These are phyloP conservation scores for Leuciscus waleckii DNA, from an alignment of 2,797 vertebrate species.

Conservation along the genomic window DNA sequence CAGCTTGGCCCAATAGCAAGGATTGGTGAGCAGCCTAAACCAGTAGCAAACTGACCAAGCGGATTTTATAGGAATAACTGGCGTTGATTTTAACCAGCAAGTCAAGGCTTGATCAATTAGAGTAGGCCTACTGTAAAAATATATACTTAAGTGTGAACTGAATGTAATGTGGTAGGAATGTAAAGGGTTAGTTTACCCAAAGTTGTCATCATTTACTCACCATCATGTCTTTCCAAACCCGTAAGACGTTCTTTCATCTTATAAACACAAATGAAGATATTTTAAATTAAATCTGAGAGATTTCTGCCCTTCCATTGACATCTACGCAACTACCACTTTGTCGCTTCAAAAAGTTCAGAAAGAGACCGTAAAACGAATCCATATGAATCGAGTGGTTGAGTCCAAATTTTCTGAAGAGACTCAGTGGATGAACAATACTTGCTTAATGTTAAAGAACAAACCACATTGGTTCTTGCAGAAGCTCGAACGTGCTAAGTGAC, in stretches of 20 bases:
- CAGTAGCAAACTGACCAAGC: background rate
- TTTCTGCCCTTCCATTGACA: background rate
- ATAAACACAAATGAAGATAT: background rate
- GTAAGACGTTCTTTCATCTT: background rate
- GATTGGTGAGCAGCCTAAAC: background rate
- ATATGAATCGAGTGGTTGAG: no score
- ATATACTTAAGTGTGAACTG: background rate
- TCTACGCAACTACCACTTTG: background rate
- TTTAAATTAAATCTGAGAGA: background rate
- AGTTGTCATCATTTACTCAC: no score
- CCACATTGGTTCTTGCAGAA: no score
- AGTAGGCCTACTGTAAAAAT: background rate
- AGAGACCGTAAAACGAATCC: no score
- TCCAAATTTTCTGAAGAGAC: no score
- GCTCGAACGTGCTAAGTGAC: no score
- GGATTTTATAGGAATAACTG: background rate
- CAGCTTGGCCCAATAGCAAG: background rate
- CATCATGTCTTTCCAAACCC: background rate
- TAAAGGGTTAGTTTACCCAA: background rate
- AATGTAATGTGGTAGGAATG: background rate
- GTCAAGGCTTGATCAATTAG: background rate
- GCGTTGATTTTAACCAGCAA: background rate
- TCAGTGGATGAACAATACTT: background rate
- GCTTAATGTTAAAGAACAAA: no score
- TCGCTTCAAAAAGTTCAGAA: background rate